Evolutionary conservation across 2,888 invertebrate species (phyloP), one percentile per base, ranked within the genome.

Genomic region (Aleiodes leptofemur): DNA sequence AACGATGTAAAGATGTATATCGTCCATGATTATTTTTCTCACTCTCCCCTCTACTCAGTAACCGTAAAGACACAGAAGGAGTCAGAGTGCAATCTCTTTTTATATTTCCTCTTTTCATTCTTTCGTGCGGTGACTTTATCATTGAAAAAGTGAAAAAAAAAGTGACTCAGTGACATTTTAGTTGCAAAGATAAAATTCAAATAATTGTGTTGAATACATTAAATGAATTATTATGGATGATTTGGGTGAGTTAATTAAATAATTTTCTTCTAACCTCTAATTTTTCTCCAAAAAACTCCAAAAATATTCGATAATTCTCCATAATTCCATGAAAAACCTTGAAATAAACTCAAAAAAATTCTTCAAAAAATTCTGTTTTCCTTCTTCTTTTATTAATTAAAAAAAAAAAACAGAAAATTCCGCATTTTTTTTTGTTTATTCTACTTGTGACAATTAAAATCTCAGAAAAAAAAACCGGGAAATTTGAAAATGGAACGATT

Each of bases 11-110:
- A 64, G 16, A 7, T 11, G 4, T 14, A 66, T 72, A 66, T 72
- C 71, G 38, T 56, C 75, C 75, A 75, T 75, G 68, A 71, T 75
- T 70, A 50, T 68, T 68, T 13, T 34, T 29, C 29, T 55, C 34
- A 31, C 64, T 31, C 64, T 70, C 70, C 74, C 74, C 48, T 71
- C 57, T 71, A 66, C 70, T 61, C 14, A 14, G 31, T 43, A 43
- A 43, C 43, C 43, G 43, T 43, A 43, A 34, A 13, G 14, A 50
- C 51, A 53, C 64, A 29, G 14, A 51, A 31, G 31, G 43, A 29
- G 34, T 53, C 57, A 29, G 55, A 48, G 48, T 66, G 51, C 14
- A 61, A 14, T 56, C 29, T 56, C 31, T 51, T 53, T n/a, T n/a
- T n/a, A n/a, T 29, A 61, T 74, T 64, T 64, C 38, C 43, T 43